Evolutionary conservation across 1,140 invertebrate genomes (phyloP), one percentile per base, ranked within the genome.

Genomic region (Cotesia typhae): DNA sequence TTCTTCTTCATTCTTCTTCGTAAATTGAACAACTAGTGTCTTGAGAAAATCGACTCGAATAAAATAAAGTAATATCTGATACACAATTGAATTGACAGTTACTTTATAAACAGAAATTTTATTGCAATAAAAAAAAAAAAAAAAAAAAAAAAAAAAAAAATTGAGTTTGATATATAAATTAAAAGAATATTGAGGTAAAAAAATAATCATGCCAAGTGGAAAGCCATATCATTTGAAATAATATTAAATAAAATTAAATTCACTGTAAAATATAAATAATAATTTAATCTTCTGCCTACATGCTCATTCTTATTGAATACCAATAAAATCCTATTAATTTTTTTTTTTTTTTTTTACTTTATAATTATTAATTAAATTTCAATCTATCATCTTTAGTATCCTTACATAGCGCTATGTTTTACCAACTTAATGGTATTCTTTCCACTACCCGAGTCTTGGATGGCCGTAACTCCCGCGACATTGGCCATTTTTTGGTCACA

Each of bases 401-500:
- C 85, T 87, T 87, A 87, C 85, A 87, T 87, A 80, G 80, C 80
- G 79, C 85, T 86, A 81, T 87, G 85, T 83, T 85, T 87, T 83
- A 87, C 84, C 84, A 87, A 85, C 82, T 82, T 87, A 85, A 87
- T 87, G 84, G 84, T 87, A 86, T 82, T 85, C 86, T 87, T 87
- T 84, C 85, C 85, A 80, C 82, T 86, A 85, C 84, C 83, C 82
- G 85, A 85, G 66, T 86, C 85, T 86, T 85, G 88, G 90, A 93
- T 89, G 90, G 93, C 83, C 91, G 93, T 89, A 88, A 91, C 87
- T 88, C 90, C 88, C 89, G 90, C 82, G 88, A 91, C 91, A 92
- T 93, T 94, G 89, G 88, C 89, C 87, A 89, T 87, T 87, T 87
- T 87, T 88, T 88, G 88, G 86, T 93, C 93, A 91, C 93, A 95